These are phyloP conservation scores for Cephus runcator DNA, from an alignment of 2,888 invertebrate species.

Conservation along the genomic window DNA sequence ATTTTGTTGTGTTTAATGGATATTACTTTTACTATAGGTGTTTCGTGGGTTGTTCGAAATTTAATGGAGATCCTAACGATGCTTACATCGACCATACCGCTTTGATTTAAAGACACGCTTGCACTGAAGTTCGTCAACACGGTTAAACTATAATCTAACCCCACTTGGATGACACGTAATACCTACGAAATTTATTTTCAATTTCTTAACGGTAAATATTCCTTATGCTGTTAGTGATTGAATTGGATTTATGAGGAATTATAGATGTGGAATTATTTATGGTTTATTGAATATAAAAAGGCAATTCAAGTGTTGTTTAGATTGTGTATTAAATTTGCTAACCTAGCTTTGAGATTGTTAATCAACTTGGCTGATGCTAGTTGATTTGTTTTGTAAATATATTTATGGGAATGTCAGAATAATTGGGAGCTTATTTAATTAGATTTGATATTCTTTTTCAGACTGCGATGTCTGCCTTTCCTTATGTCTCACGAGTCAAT, in stretches of 20 bases:
- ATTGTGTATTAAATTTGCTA: background rate
- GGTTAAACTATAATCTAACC: background rate
- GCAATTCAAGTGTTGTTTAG: background rate
- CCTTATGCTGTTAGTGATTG: background rate
- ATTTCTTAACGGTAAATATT: background rate
- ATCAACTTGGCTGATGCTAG: background rate
- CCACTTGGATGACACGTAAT: background rate
- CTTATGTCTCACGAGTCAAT: slow-evolving; percentile 59
- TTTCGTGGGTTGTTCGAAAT: background rate
- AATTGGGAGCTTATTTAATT: background rate
- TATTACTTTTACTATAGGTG: background rate
- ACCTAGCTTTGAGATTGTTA: background rate
- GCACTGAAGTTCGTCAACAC: background rate
- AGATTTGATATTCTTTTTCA: background rate
- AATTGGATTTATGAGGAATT: background rate
- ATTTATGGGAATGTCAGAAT: background rate
- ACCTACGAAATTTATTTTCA: background rate
- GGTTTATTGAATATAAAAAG: background rate
- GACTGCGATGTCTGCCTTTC: slow-evolving; percentile 37
- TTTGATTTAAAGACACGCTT: background rate
- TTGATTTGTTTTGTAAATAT: background rate
- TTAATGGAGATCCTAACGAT: background rate
- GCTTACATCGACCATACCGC: background rate
- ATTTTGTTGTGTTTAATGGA: background rate
- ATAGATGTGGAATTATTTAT: background rate